Conservation (phyloP, 2,113 vertebrate genomes). For the Planiliza haematocheilus region DNA sequence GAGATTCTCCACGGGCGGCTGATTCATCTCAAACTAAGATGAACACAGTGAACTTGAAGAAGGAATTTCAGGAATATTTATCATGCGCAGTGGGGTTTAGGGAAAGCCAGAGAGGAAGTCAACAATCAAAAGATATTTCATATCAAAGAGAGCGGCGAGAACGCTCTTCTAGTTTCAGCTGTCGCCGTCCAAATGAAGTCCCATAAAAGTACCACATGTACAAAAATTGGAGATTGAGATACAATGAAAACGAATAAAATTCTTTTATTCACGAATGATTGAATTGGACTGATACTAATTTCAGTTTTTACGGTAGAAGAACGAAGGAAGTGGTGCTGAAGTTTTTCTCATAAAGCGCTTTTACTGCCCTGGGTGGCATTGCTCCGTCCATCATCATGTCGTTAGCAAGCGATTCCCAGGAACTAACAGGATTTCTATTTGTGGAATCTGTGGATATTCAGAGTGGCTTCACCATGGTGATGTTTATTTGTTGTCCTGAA, state of each 20-base stretch:
- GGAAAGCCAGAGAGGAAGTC: constrained; percentile 15
- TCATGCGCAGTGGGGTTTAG: constrained; percentile 20
- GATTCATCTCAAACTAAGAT: constrained; percentile 43
- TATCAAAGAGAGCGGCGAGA: constrained; percentile 31
- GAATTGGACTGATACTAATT: constrained; percentile 64
- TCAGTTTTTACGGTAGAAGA: constrained; percentile 61
- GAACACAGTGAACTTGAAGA: constrained; percentile 15
- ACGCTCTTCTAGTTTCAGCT: no score
- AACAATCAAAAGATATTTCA: constrained; percentile 27
- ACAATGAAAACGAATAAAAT: constrained; percentile 48
- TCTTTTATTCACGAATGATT: constrained; percentile 34
- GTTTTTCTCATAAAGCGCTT: constrained; percentile 71
- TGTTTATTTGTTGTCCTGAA: constrained; percentile 62
- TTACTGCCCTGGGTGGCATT: constrained; percentile 64
- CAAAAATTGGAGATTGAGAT: constrained; percentile 22
- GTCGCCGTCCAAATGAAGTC: constrained; percentile 28
- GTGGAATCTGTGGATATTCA: constrained; percentile 50
- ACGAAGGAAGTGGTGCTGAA: constrained; percentile 65
- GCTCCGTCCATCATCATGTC: constrained; percentile 71
- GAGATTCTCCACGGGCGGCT: constrained; percentile 26
- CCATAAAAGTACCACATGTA: constrained; percentile 42
- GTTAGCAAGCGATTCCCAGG: constrained; percentile 63
- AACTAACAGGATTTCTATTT: constrained; percentile 62
- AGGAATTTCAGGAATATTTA: constrained; percentile 27
- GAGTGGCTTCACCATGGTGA: constrained; percentile 53